Conservation (phyloP, 2,888 invertebrate genomes). For the Aradus depressus region DNA sequence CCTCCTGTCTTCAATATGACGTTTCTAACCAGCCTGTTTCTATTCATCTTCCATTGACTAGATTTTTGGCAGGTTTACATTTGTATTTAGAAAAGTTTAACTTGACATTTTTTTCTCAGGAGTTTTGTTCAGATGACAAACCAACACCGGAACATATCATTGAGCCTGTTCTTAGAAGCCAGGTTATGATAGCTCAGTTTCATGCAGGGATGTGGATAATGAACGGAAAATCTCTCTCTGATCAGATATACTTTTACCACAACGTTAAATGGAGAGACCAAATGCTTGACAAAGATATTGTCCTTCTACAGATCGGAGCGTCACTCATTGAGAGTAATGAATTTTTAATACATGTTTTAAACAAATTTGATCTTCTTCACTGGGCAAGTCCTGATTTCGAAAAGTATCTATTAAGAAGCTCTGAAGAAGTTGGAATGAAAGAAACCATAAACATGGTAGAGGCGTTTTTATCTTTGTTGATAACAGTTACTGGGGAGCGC, state of each 20-base stretch:
- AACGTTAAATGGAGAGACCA: constrained; percentile 89
- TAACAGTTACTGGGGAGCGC: constrained; percentile 62
- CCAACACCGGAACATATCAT: constrained; percentile 74
- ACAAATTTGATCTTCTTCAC: constrained; percentile 76
- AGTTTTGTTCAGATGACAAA: constrained; percentile 50
- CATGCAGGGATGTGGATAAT: constrained; percentile 97
- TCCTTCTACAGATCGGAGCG: constrained; percentile 76
- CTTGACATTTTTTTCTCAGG: constrained; percentile 60
- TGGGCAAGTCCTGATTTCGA: constrained; percentile 70
- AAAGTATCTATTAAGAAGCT: constrained; percentile 41
- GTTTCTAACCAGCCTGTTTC: constrained; percentile 79
- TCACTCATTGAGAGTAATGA: constrained; percentile 80
- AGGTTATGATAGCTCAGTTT: constrained; percentile 75
- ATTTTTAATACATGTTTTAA: constrained; percentile 82
- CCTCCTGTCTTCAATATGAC: constrained; percentile 78
- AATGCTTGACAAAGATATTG: constrained; percentile 88
- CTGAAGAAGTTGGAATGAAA: constrained; percentile 73
- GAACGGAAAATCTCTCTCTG: constrained; percentile 91
- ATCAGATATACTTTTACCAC: constrained; percentile 93
- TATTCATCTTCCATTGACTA: constrained; percentile 84
- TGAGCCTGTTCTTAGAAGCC: constrained; percentile 78
- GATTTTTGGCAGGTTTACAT: constrained; percentile 83
- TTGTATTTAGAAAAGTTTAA: constrained; percentile 64
- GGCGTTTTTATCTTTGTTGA: constrained; percentile 78
- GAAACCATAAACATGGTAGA: constrained; percentile 81